phyloP scores from a whole-genome alignment of 2,113 vertebrate species.

The Vombatus ursinus region DNA sequence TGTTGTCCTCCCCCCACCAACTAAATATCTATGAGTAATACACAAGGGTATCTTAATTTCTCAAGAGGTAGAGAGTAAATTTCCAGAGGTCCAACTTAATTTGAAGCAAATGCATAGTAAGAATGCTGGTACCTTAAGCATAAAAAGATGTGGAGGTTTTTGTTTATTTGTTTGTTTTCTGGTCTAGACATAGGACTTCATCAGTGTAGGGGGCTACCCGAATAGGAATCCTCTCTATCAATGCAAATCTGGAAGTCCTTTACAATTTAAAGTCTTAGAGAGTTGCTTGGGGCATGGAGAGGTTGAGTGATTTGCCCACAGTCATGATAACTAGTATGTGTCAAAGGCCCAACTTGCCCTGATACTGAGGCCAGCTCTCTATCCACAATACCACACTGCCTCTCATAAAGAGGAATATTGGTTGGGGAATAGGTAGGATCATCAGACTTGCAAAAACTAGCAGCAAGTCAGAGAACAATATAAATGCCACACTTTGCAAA shows the following conservation, averaged over 20 bases:
- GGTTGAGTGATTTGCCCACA: neutral
- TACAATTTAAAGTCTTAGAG: neutral
- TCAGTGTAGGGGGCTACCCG: neutral
- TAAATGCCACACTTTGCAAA: neutral
- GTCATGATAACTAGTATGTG: neutral
- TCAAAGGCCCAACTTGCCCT: neutral
- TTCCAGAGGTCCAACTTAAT: neutral
- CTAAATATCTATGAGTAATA: neutral
- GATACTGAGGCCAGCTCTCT: neutral
- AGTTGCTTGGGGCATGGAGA: neutral
- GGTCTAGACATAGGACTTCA: neutral
- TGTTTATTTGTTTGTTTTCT: neutral
- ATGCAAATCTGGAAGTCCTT: neutral
- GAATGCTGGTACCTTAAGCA: neutral
- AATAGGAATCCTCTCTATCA: neutral
- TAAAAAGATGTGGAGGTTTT: neutral
- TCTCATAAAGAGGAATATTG: neutral
- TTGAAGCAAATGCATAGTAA: neutral
- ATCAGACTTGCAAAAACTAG: neutral
- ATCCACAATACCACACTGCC: neutral
- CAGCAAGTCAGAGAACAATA: neutral
- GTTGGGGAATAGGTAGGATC: neutral
- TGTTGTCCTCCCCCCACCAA: neutral
- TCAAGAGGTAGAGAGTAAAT: neutral
- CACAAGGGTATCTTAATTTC: neutral